Percentiles rank a stretch among this genome's conserved stretches.
phyloP scores from a whole-genome alignment of 2,888 invertebrate genomes.

The Geotrupes spiniger region DNA sequence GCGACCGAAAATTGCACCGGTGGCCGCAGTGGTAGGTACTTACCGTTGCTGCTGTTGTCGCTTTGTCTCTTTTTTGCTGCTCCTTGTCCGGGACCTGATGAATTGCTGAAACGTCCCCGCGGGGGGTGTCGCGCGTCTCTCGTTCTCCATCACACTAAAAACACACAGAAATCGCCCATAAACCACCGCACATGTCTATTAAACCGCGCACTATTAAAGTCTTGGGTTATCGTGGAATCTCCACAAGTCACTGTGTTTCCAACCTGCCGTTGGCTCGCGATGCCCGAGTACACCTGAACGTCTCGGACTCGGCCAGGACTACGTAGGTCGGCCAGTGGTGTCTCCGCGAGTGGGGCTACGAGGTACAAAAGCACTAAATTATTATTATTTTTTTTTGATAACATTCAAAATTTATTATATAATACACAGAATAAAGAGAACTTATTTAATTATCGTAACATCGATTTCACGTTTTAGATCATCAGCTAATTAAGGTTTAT shows the following conservation, averaged over 20 bases:
- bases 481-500: too few relatives aligned
- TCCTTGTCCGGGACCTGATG: conserved; percentile 17
- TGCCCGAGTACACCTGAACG: conserved; percentile 13
- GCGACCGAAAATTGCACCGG: too few relatives aligned
- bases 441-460: too few relatives aligned
- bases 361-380: too few relatives aligned
- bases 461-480: too few relatives aligned
- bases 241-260: neutral
- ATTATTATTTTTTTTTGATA: too few relatives aligned
- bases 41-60: conserved; percentile 11
- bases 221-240: neutral
- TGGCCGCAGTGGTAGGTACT: too few relatives aligned
- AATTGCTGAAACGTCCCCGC: conserved; percentile 17
- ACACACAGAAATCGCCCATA: conserved; percentile 6
- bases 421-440: too few relatives aligned
- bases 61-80: conserved; percentile 13
- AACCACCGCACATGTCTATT: conserved; percentile 8
- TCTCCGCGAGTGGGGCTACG: conserved; percentile 1
- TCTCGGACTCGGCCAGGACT: conserved; percentile 7
- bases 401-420: too few relatives aligned
- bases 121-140: conserved; percentile 9
- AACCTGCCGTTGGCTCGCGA: conserved; percentile 1
- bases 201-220: neutral
- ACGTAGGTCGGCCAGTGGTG: conserved; percentile 10
- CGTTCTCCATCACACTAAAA: conserved; percentile 18